These are phyloP conservation scores for Tychaedon coryphoeus DNA, from an alignment of 2,113 vertebrate species.

Conservation along the genomic window DNA sequence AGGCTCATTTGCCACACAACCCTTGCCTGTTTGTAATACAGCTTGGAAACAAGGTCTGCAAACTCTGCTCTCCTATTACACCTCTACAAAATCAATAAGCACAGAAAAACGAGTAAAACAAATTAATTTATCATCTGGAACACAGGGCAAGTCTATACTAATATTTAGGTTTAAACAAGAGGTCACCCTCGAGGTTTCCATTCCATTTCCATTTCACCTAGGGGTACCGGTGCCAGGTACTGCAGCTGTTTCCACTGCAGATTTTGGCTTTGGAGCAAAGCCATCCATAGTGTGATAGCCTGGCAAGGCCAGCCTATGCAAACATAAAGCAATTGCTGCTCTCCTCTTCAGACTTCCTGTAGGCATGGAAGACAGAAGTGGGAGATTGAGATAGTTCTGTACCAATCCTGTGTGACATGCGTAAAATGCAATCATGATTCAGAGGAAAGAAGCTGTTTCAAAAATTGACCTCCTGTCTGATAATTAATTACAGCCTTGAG, in stretches of 20 bases:
- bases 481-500: background rate
- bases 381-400: rapidly evolving
- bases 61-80: background rate
- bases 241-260: background rate
- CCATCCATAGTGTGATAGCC: rapidly evolving
- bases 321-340: background rate
- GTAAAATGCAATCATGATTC: background rate
- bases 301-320: background rate
- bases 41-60: background rate
- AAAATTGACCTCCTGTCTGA: background rate
- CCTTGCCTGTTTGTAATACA: rapidly evolving
- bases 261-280: background rate
- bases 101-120: background rate
- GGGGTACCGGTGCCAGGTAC: background rate
- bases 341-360: rapidly evolving
- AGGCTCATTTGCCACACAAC: background rate
- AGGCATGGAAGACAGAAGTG: background rate
- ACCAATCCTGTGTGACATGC: background rate
- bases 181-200: background rate
- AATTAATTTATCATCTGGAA: background rate
- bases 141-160: background rate
- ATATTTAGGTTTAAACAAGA: background rate
- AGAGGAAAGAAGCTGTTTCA: background rate
- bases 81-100: background rate
- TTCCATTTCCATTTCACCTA: no score